Evolutionary conservation across 1,140 invertebrate genomes (phyloP).

Genomic region (Littorina saxatilis): DNA sequence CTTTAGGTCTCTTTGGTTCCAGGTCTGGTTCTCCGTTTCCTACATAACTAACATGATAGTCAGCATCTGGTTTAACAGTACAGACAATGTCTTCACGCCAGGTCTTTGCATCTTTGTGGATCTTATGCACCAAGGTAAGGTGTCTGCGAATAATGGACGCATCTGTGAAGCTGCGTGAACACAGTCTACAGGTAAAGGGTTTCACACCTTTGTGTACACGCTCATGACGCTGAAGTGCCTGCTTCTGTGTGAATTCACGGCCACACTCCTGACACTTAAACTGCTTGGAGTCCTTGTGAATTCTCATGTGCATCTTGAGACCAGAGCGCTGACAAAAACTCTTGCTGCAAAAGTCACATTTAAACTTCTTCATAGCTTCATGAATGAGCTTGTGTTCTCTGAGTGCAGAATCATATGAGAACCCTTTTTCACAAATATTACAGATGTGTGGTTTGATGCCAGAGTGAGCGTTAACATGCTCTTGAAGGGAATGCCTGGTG

Average conservation of each 20-base stretch:
- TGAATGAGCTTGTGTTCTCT: conserved; percentile 64
- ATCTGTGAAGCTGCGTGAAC: conserved; percentile 79
- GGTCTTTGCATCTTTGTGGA: conserved; percentile 56
- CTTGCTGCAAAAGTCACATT: conserved; percentile 82
- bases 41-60: conserved; percentile 44
- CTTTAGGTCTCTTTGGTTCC: background rate
- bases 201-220: conserved; percentile 96
- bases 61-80: conserved; percentile 33
- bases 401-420: conserved; percentile 64
- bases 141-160: conserved; percentile 68
- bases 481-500: conserved; percentile 59
- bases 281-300: conserved; percentile 58
- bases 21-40: background rate
- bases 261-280: conserved; percentile 66
- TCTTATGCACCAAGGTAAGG: conserved; percentile 66
- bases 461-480: conserved; percentile 66
- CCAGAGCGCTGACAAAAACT: conserved; percentile 76
- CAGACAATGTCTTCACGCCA: conserved; percentile 64
- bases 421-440: conserved; percentile 63
- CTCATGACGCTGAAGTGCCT: conserved; percentile 81
- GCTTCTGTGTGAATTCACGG: conserved; percentile 69
- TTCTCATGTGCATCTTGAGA: conserved; percentile 66
- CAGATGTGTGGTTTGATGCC: conserved; percentile 63
- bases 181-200: conserved; percentile 83
- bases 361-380: conserved; percentile 55